These are phyloP conservation scores for Cydia pomonella DNA, from an alignment of 1,140 invertebrate genomes.

Conservation along the genomic window DNA sequence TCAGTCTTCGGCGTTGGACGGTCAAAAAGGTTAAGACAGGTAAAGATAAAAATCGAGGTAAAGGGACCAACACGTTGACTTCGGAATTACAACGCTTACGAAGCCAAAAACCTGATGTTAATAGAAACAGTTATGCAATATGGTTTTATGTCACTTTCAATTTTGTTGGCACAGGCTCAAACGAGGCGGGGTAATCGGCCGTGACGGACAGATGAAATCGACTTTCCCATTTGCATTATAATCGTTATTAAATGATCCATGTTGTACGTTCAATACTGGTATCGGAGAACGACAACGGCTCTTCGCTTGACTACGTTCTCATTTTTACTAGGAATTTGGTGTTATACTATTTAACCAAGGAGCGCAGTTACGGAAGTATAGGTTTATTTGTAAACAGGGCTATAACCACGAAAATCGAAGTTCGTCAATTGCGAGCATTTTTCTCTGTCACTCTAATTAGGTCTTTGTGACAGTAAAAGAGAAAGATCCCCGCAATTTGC, in stretches of 20 bases:
- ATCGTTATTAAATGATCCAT: slow-evolving; percentile 33
- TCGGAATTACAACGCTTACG: not conserved
- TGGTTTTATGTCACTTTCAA: slow-evolving; percentile 32
- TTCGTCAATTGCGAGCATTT: too few relatives aligned
- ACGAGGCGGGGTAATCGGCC: slow-evolving; percentile 21
- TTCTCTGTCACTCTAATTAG: too few relatives aligned
- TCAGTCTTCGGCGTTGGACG: too few relatives aligned
- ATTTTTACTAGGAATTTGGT: slow-evolving; percentile 1
- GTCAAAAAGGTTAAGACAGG: not conserved
- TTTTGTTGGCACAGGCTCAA: slow-evolving; percentile 24
- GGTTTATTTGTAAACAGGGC: too few relatives aligned
- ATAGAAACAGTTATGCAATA: slow-evolving; percentile 26
- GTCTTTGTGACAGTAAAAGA: too few relatives aligned
- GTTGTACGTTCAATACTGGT: slow-evolving; percentile 20
- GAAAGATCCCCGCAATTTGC: too few relatives aligned
- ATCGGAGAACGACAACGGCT: not conserved
- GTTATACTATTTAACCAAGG: not conserved
- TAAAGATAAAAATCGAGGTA: slow-evolving; percentile 5
- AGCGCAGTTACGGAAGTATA: not conserved
- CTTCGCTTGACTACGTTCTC: slow-evolving; percentile 1
- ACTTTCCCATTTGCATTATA: slow-evolving; percentile 33
- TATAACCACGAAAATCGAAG: too few relatives aligned
- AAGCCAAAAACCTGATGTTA: slow-evolving; percentile 14
- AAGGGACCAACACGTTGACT: not conserved
- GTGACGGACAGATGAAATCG: slow-evolving; percentile 31